These are phyloP conservation scores for Trigoniulus corallinus DNA, from an alignment of 1,140 invertebrate species.

Conservation along the genomic window DNA sequence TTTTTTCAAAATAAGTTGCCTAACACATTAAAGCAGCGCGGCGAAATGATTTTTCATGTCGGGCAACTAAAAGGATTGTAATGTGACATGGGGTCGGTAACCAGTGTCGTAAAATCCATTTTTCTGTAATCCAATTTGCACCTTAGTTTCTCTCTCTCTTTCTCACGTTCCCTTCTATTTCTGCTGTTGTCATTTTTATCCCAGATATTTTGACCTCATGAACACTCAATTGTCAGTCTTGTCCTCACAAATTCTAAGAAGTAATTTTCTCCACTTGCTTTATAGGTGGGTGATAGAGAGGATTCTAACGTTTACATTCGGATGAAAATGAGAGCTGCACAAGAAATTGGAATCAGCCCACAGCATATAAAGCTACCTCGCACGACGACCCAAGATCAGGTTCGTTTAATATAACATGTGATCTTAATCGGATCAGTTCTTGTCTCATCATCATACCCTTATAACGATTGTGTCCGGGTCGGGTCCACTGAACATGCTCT, in stretches of 20 bases:
- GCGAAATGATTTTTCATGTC: too few species aligned
- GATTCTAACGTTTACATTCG: slow-evolving; percentile 99
- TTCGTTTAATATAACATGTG: too few species aligned
- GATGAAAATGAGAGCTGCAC: slow-evolving; percentile 87
- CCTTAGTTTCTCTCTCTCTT: too few species aligned
- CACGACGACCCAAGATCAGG: slow-evolving; percentile 67
- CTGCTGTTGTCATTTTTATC: background rate
- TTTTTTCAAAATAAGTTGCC: too few species aligned
- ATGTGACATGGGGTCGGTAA: too few species aligned
- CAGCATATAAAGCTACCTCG: slow-evolving; percentile 64
- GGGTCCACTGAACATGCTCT: background rate
- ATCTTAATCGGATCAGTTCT: background rate
- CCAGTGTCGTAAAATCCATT: too few species aligned
- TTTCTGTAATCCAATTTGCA: too few species aligned
- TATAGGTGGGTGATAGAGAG: slow-evolving; percentile 70
- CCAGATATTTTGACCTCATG: background rate
- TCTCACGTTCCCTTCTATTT: too few species aligned
- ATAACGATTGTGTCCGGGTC: background rate
- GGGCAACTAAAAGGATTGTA: too few species aligned
- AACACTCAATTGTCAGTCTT: background rate
- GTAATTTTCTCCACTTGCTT: background rate
- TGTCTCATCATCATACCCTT: background rate
- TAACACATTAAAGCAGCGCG: too few species aligned
- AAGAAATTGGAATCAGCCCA: slow-evolving; percentile 73
- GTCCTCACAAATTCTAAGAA: background rate